A percentile compares a stretch with the other conserved stretches of the same genome.
phyloP scores from a whole-genome alignment of 1,140 invertebrate genomes.

The Mylabris phalerata region DNA sequence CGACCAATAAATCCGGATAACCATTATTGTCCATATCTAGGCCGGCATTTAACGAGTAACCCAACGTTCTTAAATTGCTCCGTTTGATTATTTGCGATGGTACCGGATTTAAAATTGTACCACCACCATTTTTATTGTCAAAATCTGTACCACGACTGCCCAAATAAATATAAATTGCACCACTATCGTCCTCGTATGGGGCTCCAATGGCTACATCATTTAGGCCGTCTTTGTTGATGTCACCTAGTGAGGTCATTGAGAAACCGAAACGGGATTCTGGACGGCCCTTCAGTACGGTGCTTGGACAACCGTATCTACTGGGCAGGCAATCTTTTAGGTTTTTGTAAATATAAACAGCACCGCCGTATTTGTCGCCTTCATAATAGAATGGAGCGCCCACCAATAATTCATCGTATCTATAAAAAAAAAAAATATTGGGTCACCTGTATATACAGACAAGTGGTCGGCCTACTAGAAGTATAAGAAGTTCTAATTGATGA shows the following conservation, averaged over 20 bases:
- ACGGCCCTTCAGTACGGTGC: conserved; percentile 59
- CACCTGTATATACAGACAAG: no score
- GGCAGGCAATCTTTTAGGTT: conserved; percentile 46
- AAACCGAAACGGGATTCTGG: conserved; percentile 80
- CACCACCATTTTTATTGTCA: not conserved
- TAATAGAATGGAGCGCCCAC: conserved; percentile 92
- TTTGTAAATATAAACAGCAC: conserved; percentile 85
- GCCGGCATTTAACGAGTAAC: conserved; percentile 82
- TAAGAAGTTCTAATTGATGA: no score
- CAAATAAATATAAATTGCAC: conserved; percentile 79
- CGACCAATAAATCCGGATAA: conserved; percentile 86
- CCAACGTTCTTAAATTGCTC: conserved; percentile 64
- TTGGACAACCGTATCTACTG: conserved; percentile 41
- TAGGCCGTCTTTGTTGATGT: conserved; percentile 86
- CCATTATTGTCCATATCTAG: conserved; percentile 86
- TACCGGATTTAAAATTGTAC: not conserved
- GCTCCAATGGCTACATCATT: conserved; percentile 88
- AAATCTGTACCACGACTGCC: conserved; percentile 43
- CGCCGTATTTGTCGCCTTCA: conserved; percentile 57
- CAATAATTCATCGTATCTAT: conserved; percentile 73
- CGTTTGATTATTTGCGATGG: conserved; percentile 15
- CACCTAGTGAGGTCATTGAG: conserved; percentile 76
- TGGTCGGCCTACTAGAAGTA: no score
- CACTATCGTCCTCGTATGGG: conserved; percentile 79
- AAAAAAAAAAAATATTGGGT: conserved; percentile 10